A percentile compares a stretch with the other conserved stretches of the same genome.
These are phyloP conservation scores for Oncopodura yosiiana DNA, from an alignment of 1,140 invertebrate genomes.

Conservation along the genomic window DNA sequence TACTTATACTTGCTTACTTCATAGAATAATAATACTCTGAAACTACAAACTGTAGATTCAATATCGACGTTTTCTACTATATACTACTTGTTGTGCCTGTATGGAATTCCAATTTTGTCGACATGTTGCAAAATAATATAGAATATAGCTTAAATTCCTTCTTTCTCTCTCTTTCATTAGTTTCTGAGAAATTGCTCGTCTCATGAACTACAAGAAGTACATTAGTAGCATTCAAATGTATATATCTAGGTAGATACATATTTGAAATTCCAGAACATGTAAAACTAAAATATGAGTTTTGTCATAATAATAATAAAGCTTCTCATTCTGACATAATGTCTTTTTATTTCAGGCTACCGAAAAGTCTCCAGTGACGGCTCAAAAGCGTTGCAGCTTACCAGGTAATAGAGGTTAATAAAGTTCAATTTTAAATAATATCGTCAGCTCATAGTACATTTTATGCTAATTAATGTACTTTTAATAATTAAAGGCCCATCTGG, in stretches of 20 bases:
- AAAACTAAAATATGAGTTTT: background rate
- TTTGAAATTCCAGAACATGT: background rate
- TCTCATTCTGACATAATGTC: too few species aligned
- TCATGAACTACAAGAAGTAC: background rate
- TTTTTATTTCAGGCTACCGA: slow-evolving; percentile 19
- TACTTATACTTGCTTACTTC: too few species aligned
- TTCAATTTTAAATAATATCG: too few species aligned
- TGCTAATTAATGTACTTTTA: too few species aligned
- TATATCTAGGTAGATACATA: background rate
- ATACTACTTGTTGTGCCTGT: too few species aligned
- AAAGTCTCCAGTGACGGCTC: slow-evolving; percentile 12
- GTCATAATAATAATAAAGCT: too few species aligned
- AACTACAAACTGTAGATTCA: too few species aligned
- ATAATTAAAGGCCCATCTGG: too few species aligned
- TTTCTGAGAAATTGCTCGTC: background rate
- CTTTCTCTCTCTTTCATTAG: background rate
- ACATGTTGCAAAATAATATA: background rate
- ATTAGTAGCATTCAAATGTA: background rate
- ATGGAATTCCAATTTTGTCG: slow-evolving; percentile 17
- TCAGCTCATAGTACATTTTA: too few species aligned
- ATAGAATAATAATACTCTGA: too few species aligned
- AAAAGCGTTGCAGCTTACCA: slow-evolving; percentile 31
- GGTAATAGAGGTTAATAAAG: slow-evolving; percentile 26
- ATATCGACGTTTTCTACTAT: too few species aligned
- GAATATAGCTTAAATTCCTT: background rate